phyloP scores from a whole-genome alignment of 2,888 invertebrate genomes.

The Lordiphosa fenestrarum region DNA sequence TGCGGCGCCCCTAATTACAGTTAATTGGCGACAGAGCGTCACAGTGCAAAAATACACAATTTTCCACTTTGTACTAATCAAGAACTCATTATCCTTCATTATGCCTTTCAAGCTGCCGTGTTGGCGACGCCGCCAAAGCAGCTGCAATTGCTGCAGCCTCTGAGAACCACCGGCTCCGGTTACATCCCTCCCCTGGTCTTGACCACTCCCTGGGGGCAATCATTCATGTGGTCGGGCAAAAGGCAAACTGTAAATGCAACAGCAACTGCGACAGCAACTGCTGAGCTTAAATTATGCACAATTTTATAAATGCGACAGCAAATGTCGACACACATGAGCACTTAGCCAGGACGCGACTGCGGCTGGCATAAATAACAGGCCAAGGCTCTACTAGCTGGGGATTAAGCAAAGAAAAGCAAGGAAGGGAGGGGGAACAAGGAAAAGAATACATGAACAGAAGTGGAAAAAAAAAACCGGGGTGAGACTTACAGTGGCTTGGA shows the following conservation, averaged over 20 bases:
- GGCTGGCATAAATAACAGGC: slow-evolving; percentile 12
- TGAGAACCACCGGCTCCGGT: background rate
- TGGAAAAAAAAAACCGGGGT: no score
- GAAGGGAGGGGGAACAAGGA: no score
- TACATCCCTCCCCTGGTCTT: slow-evolving; percentile 2
- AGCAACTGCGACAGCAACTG: slow-evolving; percentile 23
- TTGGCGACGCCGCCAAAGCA: slow-evolving; percentile 26
- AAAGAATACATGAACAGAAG: no score
- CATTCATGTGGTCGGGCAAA: slow-evolving; percentile 31
- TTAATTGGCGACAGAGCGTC: slow-evolving; percentile 42
- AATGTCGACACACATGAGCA: slow-evolving; percentile 39
- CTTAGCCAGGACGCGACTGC: slow-evolving; percentile 27
- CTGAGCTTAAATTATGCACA: slow-evolving; percentile 49
- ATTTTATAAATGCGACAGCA: slow-evolving; percentile 45
- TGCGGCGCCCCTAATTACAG: slow-evolving; percentile 52
- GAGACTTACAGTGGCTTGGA: no score
- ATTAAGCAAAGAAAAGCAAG: no score
- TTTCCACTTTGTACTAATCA: slow-evolving; percentile 66
- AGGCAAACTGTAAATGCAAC: background rate
- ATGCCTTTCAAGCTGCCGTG: slow-evolving; percentile 55
- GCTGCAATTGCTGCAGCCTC: slow-evolving; percentile 25
- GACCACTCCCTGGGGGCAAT: slow-evolving; percentile 32
- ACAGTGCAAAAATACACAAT: slow-evolving; percentile 58
- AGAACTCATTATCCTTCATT: slow-evolving; percentile 64
- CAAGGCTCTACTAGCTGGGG: slow-evolving; percentile 1